A percentile compares a stretch with the other conserved stretches of the same genome.
phyloP scores from a whole-genome alignment of 2,113 vertebrate genomes.

The Synchiropus splendidus region DNA sequence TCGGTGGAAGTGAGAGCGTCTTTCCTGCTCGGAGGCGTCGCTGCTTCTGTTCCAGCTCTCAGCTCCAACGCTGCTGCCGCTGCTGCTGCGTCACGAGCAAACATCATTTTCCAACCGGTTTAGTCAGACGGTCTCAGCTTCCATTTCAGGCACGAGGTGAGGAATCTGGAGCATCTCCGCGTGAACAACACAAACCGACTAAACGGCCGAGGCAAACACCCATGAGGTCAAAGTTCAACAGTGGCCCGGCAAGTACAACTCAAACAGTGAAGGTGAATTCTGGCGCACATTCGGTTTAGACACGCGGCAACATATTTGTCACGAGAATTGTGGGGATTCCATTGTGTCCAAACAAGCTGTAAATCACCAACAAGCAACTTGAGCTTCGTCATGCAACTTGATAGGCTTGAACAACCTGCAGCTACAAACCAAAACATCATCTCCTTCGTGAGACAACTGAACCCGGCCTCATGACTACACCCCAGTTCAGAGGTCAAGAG shows the following conservation, averaged over 20 bases:
- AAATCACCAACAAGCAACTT: no score
- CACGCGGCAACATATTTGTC: no score
- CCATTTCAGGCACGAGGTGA: constrained; percentile 9
- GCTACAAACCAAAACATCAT: no score
- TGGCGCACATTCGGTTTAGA: no score
- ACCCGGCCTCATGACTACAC: no score
- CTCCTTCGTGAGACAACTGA: no score
- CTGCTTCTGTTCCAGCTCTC: constrained; percentile 26
- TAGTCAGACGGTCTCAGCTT: neutral
- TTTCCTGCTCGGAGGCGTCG: constrained; percentile 11
- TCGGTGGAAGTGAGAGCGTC: neutral
- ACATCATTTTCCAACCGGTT: constrained; percentile 49
- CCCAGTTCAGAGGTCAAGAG: no score
- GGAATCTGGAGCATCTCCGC: neutral
- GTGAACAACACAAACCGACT: neutral
- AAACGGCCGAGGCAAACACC: neutral
- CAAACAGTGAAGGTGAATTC: neutral
- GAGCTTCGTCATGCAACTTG: no score
- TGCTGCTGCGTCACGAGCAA: constrained; percentile 51
- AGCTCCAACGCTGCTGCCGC: constrained; percentile 17
- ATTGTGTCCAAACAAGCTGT: no score
- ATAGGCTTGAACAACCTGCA: no score
- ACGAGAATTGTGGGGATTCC: no score
- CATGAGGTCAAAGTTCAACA: constrained; percentile 28
- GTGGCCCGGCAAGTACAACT: constrained; percentile 14